Evolutionary conservation across 2,113 vertebrate genomes (phyloP), one percentile per base, ranked within the genome.

Genomic region (Lepidothrix coronata): DNA sequence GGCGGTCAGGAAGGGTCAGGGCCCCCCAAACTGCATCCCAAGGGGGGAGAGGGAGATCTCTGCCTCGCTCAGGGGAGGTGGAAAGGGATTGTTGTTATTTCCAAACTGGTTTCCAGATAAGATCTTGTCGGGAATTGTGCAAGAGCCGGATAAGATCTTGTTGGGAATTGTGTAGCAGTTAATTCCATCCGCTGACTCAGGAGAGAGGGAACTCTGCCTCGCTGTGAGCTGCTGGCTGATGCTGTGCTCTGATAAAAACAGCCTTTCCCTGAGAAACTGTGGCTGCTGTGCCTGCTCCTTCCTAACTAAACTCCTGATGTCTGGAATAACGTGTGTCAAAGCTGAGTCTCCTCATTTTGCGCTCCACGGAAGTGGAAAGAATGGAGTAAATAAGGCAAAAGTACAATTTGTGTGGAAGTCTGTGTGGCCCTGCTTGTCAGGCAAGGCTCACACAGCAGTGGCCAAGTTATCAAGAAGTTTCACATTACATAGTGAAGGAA

Each of bases 221-320:
- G 70, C 20, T 54, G 61, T 12, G 3, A 57, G 71, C 68, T 89
- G 44, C 48, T 71, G 9, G 23, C 59, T 27, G 87, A 86, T 91
- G 35, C 7, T 31, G 23, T 44, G 68, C 76, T 43, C 67, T 25
- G 92, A 76, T 84, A 61, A 74, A 73, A 70, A 11, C 35, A 49
- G 27, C 30, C 31, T 78, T 61, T 28, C 89, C 57, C 70, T 35
- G n/a, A 41, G 41, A 52, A 73, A 48, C 30, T 54, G 2, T 0
- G 27, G 35, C 41, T 55, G 9, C 31, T 28, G 5, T 4, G 1
- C 17, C 20, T 3, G 5, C 23, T 54, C 37, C 10, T 77, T 41
- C 33, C 5, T 8, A 9, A 8, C 12, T 18, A 12, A 35, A 13
- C n/a, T 20, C 12, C n/a, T 1, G 0, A 0, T 22, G 41, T 16